Evolutionary conservation across 2,888 invertebrate genomes (phyloP).

Genomic region (Cataglyphis altisquamis): DNA sequence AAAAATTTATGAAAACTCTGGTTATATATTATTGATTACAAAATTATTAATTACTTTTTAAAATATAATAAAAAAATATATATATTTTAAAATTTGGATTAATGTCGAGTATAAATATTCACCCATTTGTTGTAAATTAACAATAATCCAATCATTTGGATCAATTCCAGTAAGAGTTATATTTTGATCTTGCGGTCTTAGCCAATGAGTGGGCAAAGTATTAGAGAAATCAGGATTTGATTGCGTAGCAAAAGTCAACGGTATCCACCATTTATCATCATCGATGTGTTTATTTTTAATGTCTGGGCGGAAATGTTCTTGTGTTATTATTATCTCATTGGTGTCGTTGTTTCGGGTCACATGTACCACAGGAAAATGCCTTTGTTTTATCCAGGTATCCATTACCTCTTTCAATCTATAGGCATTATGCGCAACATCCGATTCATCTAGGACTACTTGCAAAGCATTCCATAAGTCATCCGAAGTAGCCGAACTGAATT

Average conservation of each 20-base stretch:
- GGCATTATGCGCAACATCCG: constrained; percentile 74
- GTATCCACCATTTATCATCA: constrained; percentile 76
- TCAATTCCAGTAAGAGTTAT: constrained; percentile 58
- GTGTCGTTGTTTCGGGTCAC: constrained; percentile 87
- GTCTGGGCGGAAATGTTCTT: constrained; percentile 81
- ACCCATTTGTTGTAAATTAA: constrained; percentile 89
- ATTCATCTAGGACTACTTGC: constrained; percentile 58
- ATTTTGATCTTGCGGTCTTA: constrained; percentile 51
- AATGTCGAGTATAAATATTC: constrained; percentile 48
- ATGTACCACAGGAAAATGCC: constrained; percentile 89
- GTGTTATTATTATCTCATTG: constrained; percentile 86
- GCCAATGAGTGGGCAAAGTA: constrained; percentile 63
- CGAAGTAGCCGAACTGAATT: constrained; percentile 85
- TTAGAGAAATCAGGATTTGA: constrained; percentile 57
- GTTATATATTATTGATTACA: not conserved
- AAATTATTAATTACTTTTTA: not conserved
- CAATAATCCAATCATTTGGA: constrained; percentile 87
- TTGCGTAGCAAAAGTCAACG: constrained; percentile 75
- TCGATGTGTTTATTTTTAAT: not conserved
- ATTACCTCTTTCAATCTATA: constrained; percentile 83
- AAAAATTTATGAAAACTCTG: not conserved
- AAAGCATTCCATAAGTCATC: constrained; percentile 86
- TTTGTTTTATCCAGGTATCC: constrained; percentile 89
- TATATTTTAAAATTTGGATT: not conserved
- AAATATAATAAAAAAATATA: not conserved